Evolutionary conservation across 2,888 invertebrate species (phyloP).

Genomic region (Hemithea aestivaria): DNA sequence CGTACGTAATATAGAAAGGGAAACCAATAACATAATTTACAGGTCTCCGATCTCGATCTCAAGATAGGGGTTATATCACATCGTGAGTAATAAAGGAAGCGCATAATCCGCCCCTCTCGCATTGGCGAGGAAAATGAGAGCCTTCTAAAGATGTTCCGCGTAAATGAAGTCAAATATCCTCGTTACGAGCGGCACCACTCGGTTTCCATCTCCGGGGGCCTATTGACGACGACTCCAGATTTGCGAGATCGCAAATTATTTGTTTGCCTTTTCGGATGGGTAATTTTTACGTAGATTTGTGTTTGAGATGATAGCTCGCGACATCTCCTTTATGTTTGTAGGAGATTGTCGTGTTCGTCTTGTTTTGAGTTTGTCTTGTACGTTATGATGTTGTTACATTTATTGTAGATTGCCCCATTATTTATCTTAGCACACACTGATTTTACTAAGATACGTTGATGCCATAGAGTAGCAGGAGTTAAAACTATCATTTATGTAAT

Average conservation of each 20-base stretch:
- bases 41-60: slow-evolving; percentile 17
- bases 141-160: slow-evolving; percentile 22
- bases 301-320: slow-evolving; percentile 1
- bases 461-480: too few species aligned
- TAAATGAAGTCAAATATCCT: slow-evolving; percentile 27
- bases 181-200: slow-evolving; percentile 21
- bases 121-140: slow-evolving; percentile 21
- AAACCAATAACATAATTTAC: slow-evolving; percentile 21
- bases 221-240: slow-evolving; percentile 20
- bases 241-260: slow-evolving; percentile 20
- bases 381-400: neutral
- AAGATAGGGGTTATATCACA: slow-evolving; percentile 18
- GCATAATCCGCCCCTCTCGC: slow-evolving; percentile 19
- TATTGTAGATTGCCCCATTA: neutral
- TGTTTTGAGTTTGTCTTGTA: neutral
- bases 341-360: slow-evolving; percentile 2
- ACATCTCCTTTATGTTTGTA: slow-evolving; percentile 1
- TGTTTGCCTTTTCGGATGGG: slow-evolving; percentile 17
- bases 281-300: slow-evolving; percentile 18
- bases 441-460: too few species aligned
- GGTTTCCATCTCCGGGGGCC: slow-evolving; percentile 22
- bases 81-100: slow-evolving; percentile 20
- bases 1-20: slow-evolving; percentile 14
- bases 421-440: too few species aligned
- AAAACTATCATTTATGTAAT: too few species aligned